Evolutionary conservation across 1,140 invertebrate genomes (phyloP).

Genomic region (Anoplophora glabripennis): DNA sequence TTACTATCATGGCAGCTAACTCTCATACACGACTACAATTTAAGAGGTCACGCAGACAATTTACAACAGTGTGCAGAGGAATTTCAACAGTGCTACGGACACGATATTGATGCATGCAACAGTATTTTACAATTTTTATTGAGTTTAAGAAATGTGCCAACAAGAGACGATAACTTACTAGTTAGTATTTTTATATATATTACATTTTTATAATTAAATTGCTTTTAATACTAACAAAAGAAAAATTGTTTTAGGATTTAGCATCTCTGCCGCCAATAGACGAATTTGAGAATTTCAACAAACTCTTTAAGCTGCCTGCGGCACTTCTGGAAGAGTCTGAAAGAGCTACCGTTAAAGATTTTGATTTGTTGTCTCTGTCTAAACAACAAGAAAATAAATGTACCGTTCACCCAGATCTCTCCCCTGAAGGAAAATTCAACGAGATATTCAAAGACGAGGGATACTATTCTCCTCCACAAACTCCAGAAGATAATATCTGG

Average conservation of each 20-base stretch:
- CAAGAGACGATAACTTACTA: slow-evolving; percentile 26
- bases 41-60: slow-evolving; percentile 32
- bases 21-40: slow-evolving; percentile 32
- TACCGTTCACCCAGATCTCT: slow-evolving; percentile 2
- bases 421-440: neutral
- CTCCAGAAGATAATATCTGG: slow-evolving; percentile 38
- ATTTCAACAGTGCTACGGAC: slow-evolving; percentile 23
- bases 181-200: slow-evolving; percentile 18
- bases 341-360: slow-evolving; percentile 17
- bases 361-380: slow-evolving; percentile 6
- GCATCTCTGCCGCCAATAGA: slow-evolving; percentile 27
- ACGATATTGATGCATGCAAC: slow-evolving; percentile 22
- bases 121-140: slow-evolving; percentile 36
- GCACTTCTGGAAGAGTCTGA: neutral
- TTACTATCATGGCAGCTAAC: slow-evolving; percentile 41
- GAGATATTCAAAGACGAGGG: slow-evolving; percentile 25
- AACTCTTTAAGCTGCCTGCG: slow-evolving; percentile 13
- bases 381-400: slow-evolving; percentile 5
- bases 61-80: slow-evolving; percentile 27
- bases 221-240: slow-evolving; percentile 5
- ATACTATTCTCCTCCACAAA: slow-evolving; percentile 27
- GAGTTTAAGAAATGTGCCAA: slow-evolving; percentile 31
- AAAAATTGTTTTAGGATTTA: slow-evolving; percentile 24
- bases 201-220: neutral
- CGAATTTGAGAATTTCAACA: slow-evolving; percentile 19